Percentiles rank a stretch among this genome's conserved stretches.
Conservation (phyloP, 2,888 invertebrate species). For the Cyrtodaria siliqua region DNA sequence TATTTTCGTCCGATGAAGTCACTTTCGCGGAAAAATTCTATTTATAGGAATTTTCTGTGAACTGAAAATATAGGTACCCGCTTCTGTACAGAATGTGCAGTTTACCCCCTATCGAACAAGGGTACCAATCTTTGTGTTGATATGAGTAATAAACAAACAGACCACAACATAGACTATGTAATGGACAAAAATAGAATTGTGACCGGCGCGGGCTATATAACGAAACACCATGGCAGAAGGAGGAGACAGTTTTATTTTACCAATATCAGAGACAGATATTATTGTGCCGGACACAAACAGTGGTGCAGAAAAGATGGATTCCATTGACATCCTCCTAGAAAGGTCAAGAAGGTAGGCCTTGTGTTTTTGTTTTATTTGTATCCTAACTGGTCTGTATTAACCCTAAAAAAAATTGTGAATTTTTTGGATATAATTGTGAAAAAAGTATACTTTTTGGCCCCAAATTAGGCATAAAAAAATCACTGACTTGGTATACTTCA, state of each 20-base stretch:
- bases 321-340: slow-evolving; percentile 54
- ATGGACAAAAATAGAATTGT: slow-evolving; percentile 45
- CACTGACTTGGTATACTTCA: too few relatives aligned
- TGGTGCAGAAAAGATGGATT: slow-evolving; percentile 36
- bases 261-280: slow-evolving; percentile 11
- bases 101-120: too few relatives aligned
- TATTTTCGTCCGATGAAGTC: too few relatives aligned
- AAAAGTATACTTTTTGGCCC: too few relatives aligned
- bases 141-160: slow-evolving; percentile 15
- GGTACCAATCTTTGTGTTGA: slow-evolving; percentile 5
- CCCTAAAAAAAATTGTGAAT: too few relatives aligned
- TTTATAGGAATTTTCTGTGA: slow-evolving; percentile 31
- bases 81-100: too few relatives aligned
- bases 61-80: not conserved
- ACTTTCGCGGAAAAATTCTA: slow-evolving; percentile 52
- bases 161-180: slow-evolving; percentile 31
- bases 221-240: slow-evolving; percentile 61
- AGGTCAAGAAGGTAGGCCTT: slow-evolving; percentile 55
- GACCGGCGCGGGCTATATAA: slow-evolving; percentile 26
- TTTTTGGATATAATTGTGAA: too few relatives aligned
- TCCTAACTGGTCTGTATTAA: too few relatives aligned
- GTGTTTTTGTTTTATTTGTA: not conserved
- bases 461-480: too few relatives aligned
- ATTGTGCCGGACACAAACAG: not conserved
- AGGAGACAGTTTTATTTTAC: slow-evolving; percentile 21